Percentiles rank a stretch among this genome's conserved stretches.
Evolutionary conservation across 2,888 invertebrate species (phyloP).

Genomic region (Eledona agricola): DNA sequence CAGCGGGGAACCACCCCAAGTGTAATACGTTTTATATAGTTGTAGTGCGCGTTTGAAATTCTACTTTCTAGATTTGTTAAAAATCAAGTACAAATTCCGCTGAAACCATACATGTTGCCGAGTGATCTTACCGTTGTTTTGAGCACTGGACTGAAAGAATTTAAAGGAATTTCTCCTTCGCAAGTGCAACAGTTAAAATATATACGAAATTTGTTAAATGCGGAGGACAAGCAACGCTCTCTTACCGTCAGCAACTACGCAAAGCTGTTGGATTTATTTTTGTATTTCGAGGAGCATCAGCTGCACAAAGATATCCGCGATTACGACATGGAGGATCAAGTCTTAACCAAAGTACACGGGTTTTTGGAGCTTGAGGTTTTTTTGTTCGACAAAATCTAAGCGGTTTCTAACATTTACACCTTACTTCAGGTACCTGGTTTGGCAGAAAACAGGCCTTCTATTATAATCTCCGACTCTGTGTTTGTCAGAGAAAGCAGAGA

Average conservation of each 20-base stretch:
- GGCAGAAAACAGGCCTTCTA: conserved; percentile 57
- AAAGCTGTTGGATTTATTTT: conserved; percentile 44
- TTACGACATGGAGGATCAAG: conserved; percentile 49
- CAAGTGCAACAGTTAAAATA: conserved; percentile 24
- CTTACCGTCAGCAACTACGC: conserved; percentile 44
- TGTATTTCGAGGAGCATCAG: conserved; percentile 56
- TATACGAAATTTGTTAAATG: conserved; percentile 7
- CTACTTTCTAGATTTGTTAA: not conserved
- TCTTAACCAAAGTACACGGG: conserved; percentile 20
- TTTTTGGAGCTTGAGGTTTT: conserved; percentile 13
- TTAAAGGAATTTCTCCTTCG: conserved; percentile 24
- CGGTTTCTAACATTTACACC: not conserved
- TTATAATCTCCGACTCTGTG: conserved; percentile 53
- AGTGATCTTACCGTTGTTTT: conserved; percentile 32
- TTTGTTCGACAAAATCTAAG: not conserved
- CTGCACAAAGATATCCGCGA: conserved; percentile 49
- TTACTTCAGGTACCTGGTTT: conserved; percentile 56
- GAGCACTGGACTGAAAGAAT: conserved; percentile 36
- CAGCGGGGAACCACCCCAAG: conserved; percentile 32
- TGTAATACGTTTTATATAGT: conserved; percentile 5
- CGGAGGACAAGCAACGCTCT: not conserved
- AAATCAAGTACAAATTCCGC: not conserved
- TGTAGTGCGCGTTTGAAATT: not conserved
- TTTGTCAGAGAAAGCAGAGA: conserved; percentile 42
- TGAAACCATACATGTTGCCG: conserved; percentile 34